Base-by-base conservation (phyloP, 2,888 invertebrate species). In the Quadriops clusia region DNA sequence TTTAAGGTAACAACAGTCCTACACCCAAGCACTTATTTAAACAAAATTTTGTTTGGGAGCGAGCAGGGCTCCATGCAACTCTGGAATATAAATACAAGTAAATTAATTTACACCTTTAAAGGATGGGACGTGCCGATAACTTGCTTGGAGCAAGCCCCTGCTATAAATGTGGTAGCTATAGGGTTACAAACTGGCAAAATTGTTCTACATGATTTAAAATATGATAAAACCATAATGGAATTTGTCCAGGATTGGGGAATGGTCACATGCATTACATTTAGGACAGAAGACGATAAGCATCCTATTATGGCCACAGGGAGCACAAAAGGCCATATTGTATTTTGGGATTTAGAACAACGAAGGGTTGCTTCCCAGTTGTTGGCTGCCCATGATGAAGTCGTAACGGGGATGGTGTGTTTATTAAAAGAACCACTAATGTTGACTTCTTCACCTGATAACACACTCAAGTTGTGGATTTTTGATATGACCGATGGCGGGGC, bases 11-110 rank as follows among this genome's bases (percentile, higher is more conserved):
- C 83, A 1, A 67, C 85, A 0, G 40, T 94, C n/a, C 65, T 83
- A 33, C 98, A 98, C 66, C 98, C 97, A 0, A 78, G 75, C 13
- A 90, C 95, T 0, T 98, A 97, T 56, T 60, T 93, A 9, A 97
- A 98, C 55, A 98, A 98, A 56, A 72, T 97, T 36, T 56, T 95
- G 15, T 61, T 95, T 21, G 94, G 85, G 1, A 89, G 89, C 43
- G 68, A 74, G 33, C 84, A 90, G 54, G 94, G 94, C 0, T 58
- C 67, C 22, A 50, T 95, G 41, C 89, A 91, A 50, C 58, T 97
- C 38, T 91, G 91, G 87, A 97, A 97, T 61, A 62, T 95, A 5
- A 78, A 79, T 31, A 74, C 74, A 11, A 74, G 74, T 20, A 79
- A 78, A 49, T 61, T 83, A 40, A 67, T 91, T 26, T 77, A 82